Conservation (phyloP, 2,797 vertebrate genomes). For the Pseudochromis fuscus region DNA sequence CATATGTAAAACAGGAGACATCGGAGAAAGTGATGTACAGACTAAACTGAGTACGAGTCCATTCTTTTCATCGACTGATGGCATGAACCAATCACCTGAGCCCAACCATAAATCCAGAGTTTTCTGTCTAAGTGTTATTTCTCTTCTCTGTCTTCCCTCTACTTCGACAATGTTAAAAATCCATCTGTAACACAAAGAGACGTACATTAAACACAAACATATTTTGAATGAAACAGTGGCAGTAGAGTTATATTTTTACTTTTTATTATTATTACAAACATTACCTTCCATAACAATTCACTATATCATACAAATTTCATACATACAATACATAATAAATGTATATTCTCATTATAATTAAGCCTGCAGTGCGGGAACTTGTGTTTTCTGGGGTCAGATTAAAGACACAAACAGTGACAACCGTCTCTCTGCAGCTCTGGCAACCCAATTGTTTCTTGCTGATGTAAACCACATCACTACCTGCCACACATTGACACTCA, state of each 20-base stretch:
- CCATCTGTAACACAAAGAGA: slow-evolving; percentile 60
- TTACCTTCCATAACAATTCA: not conserved
- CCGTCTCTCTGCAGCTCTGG: no score
- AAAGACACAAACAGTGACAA: no score
- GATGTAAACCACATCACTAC: no score
- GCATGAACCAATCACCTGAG: slow-evolving; percentile 18
- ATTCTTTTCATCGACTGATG: slow-evolving; percentile 26
- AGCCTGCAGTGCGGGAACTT: not conserved
- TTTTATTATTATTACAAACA: not conserved
- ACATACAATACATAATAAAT: no score
- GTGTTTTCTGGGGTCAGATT: not conserved
- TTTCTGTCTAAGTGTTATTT: slow-evolving; percentile 27
- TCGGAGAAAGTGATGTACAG: slow-evolving; percentile 1
- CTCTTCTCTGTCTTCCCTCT: not conserved
- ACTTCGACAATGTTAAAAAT: slow-evolving; percentile 45
- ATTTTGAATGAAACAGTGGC: not conserved
- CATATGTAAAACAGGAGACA: not conserved
- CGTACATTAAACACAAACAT: not conserved
- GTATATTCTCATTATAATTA: no score
- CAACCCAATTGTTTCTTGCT: no score
- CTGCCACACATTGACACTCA: no score
- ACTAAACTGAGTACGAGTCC: slow-evolving; percentile 21
- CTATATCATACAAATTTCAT: no score
- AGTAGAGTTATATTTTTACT: not conserved
- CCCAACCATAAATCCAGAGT: slow-evolving; percentile 14